Base-by-base conservation (phyloP, 35 echinoderm and acorn worm genomes). In the Strongylocentrotus purpuratus region DNA sequence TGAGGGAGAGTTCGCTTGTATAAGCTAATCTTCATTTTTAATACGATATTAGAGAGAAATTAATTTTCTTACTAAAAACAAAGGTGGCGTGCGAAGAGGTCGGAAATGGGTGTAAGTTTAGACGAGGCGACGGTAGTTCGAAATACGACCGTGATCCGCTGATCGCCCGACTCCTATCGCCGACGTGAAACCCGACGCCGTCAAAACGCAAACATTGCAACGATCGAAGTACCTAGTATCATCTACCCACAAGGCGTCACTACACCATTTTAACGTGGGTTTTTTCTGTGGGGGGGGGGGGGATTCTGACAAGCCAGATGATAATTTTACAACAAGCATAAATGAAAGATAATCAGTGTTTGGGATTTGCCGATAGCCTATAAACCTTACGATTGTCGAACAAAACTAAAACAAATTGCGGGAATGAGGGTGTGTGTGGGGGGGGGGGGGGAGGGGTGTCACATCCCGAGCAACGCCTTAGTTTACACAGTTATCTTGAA, bases 161-260 rank as follows among this genome's bases (percentile, higher is more conserved):
- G 65, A 78, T 89, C 87, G 32, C 87, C 6, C 20, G 86, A 35
- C 12, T 32, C 86, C 9, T 87, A 13, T 28, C 32, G 87, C 25
- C 32, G 87, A 45, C 87, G 8, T 46, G 87, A 45, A 89, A 89
- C 33, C 87, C n/a, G 87, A 89, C 87, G 87, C 87, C 33, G 7
- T 33, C 32, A 35, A 89, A 89, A 89, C 31, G 87, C 87, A 89
- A 89, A 89, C 45, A 89, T 46, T 46, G 87, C 65, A 78, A n/a
- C 65, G 10, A 55, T 14, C 50, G 65, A n/a, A 78, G 65, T 78
- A 59, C 52, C 11, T 59, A 22, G 22, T 8, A 78, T 78, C 65
- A 18, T 70, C 61, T 17, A 28, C 17, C 17, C 52, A 59, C 11
- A 17, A 17, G 52, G 52, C 52, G 52, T 59, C 52, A 17, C 52